Evolutionary conservation across 2,888 invertebrate genomes (phyloP), one percentile per base, ranked within the genome.

Genomic region (Diaprepes abbreviatus): DNA sequence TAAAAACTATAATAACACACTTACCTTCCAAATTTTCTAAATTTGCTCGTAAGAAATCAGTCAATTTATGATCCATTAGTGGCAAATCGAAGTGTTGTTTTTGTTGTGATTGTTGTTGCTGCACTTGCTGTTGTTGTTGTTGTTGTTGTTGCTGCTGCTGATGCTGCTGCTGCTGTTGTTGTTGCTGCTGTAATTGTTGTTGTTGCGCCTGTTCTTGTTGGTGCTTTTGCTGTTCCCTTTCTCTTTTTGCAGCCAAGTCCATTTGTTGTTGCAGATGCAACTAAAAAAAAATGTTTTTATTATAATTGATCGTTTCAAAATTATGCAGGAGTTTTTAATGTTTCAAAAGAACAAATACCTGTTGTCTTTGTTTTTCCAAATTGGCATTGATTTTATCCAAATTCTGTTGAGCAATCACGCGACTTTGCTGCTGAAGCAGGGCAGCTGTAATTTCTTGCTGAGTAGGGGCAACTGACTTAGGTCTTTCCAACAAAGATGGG

Each of bases 21-120:
- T n/a, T 9, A 79, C 90, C 91, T 81, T 92, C 92, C 69, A 92
- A 83, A 79, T 88, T 91, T 78, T 92, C 92, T 72, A 92, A 82
- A 83, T 92, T 92, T 6, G 91, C 89, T 78, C 92, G 88, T 71
- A 91, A 83, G 80, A 92, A 92, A 80, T 92, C 92, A 12, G 90
- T 89, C 28, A 92, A 85, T 80, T 92, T 92, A 75, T 90, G 90
- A 79, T 91, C 91, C 76, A 84, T 82, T 31, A 83, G 73, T 0
- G 84, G 83, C 66, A 83, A 73, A 50, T 85, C 85, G 73, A 83
- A 84, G 73, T 84, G 84, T 66, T 79, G 79, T 65, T 82, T 79
- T 64, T 80, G 79, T 63, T 79, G 78, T n/a, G 84, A 77, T 19
- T 77, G 77, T 24, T 77, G 76, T 66, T 82, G 81, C 72, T 83